Base-by-base conservation (phyloP, 2,797 vertebrate genomes). In the Rhabdomys pumilio region DNA sequence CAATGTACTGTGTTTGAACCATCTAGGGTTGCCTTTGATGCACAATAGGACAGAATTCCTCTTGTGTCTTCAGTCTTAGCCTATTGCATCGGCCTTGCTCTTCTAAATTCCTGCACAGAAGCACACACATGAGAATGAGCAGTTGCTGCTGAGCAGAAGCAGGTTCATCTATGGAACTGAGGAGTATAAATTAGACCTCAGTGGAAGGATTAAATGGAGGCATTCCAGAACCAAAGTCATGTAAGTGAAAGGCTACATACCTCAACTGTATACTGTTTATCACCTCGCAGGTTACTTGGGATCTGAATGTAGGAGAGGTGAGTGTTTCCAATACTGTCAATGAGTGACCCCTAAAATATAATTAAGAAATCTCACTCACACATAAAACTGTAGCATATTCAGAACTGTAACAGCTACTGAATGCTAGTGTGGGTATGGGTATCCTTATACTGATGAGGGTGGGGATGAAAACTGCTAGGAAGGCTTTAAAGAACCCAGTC, bases 11-110 rank as follows among this genome's bases (percentile, higher is more conserved):
- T 34, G 14, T 38, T 92, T 83, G 57, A 72, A 50, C 92, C 77
- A 94, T 44, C 72, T 81, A 92, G 26, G 69, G 31, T 38, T 93
- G 97, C 79, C 63, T 59, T 65, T 61, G 89, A 96, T 59, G 17
- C 50, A 75, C 59, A 50, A 79, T 73, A 84, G 81, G 94, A 95
- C 89, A 57, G 17, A 63, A 24, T 41, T 65, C 22, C 57, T 86
- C 41, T 29, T n/a, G 55, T 24, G 73, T 29, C 82, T 53, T 81
- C 20, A 63, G 22, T 80, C 44, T 93, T 81, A 80, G 90, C 31
- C n/a, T 10, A 34, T 34, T 67, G 26, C 31, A 34, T 41, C 73
- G 38, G 26, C 3, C 5, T 84, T 89, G 20, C 15, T 91, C 3
- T 31, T 90, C 13, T 61, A 83, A 47, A 9, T 72, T 26, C 79